A percentile compares a stretch with the other conserved stretches of the same genome.
phyloP scores from a whole-genome alignment of 2,797 vertebrate species.

The Eulemur mongoz region DNA sequence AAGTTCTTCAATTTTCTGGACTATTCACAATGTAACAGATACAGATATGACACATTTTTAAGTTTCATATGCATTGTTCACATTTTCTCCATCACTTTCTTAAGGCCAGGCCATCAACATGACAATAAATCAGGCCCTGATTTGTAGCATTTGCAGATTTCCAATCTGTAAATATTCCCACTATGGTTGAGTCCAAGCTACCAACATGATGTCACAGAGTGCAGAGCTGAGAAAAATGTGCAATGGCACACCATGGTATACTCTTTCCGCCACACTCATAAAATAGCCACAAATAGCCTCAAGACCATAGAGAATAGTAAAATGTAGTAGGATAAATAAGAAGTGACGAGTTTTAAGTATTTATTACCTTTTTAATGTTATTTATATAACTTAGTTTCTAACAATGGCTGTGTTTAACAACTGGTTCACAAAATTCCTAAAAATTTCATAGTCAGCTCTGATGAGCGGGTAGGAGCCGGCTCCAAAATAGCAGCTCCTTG shows the following conservation, averaged over 20 bases:
- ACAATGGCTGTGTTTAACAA: neutral
- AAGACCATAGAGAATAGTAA: neutral
- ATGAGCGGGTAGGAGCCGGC: neutral
- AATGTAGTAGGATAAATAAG: neutral
- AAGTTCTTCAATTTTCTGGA: neutral
- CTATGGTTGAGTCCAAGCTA: neutral
- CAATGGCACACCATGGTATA: rapidly evolving
- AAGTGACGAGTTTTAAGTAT: neutral
- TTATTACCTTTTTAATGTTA: neutral
- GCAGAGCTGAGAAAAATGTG: neutral
- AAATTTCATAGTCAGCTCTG: neutral
- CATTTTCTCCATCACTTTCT: neutral
- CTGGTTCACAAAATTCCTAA: neutral
- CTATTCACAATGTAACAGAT: neutral
- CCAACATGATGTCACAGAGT: neutral
- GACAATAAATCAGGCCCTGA: neutral
- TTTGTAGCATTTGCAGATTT: neutral
- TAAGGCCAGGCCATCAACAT: neutral
- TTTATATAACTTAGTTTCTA: constrained; percentile 27
- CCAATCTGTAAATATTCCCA: neutral
- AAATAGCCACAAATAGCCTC: neutral
- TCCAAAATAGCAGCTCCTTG: neutral
- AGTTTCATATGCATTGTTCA: neutral
- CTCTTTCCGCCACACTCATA: neutral
- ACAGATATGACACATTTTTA: neutral